Evolutionary conservation across 2,797 vertebrate genomes (phyloP).

Genomic region (Spatula clypeata): DNA sequence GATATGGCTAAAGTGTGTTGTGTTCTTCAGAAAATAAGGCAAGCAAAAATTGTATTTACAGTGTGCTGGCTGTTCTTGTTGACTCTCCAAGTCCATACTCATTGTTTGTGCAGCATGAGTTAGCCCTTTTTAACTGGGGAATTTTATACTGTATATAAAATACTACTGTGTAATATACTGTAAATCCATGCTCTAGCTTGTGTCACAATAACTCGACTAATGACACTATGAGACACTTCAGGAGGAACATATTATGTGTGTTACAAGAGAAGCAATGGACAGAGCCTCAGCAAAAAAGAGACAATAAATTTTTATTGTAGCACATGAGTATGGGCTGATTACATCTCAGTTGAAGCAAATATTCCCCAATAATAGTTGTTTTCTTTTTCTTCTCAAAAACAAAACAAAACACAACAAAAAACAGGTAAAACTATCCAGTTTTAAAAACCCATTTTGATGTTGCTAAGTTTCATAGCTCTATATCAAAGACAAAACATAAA

Average conservation of each 20-base stretch:
- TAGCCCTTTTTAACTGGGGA: not conserved
- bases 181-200: not conserved
- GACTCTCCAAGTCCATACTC: rapidly evolving
- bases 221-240: not conserved
- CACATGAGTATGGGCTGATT: not conserved
- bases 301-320: not conserved
- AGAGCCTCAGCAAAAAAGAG: rapidly evolving
- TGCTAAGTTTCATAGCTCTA: not conserved
- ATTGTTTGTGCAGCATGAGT: rapidly evolving
- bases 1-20: not conserved
- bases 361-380: not conserved
- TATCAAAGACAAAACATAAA: not conserved
- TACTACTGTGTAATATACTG: not conserved
- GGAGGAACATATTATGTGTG: not conserved
- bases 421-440: rapidly evolving
- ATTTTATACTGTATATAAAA: not conserved
- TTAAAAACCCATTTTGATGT: not conserved
- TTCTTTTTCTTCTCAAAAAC: not conserved
- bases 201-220: not conserved
- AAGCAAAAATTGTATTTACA: not conserved
- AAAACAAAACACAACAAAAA: not conserved
- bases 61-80: not conserved
- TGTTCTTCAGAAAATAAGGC: not conserved
- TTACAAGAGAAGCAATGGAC: not conserved
- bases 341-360: not conserved